Conservation (phyloP, 2,888 invertebrate genomes). For the Caenorhabditis parvicauda region DNA sequence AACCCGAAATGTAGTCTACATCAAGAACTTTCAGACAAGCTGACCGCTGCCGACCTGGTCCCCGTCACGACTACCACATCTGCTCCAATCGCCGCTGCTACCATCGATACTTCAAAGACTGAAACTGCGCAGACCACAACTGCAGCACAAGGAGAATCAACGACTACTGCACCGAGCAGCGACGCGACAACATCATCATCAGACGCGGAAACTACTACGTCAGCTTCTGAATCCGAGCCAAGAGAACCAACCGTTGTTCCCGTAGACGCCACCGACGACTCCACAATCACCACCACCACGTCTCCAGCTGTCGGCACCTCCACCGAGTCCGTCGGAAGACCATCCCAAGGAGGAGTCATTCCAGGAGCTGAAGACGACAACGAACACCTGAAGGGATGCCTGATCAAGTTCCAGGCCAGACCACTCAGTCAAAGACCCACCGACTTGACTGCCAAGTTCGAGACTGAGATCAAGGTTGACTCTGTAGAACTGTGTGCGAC, state of each 20-base stretch:
- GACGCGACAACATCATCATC: constrained; percentile 4
- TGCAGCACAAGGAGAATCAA: background rate
- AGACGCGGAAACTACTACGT: background rate
- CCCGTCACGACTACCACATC: constrained; percentile 11
- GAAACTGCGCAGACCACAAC: constrained; percentile 3
- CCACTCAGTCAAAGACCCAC: constrained; percentile 31
- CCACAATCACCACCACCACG: background rate
- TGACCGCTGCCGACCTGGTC: constrained; percentile 14
- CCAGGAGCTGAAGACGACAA: no score
- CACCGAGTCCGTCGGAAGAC: constrained; percentile 5
- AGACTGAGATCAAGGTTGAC: constrained; percentile 31
- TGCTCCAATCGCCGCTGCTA: background rate
- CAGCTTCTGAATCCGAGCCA: background rate
- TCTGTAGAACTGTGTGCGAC: constrained; percentile 50
- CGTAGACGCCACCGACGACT: background rate
- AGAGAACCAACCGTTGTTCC: constrained; percentile 1
- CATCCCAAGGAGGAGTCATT: no score
- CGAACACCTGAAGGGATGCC: constrained; percentile 29
- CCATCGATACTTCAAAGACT: constrained; percentile 7
- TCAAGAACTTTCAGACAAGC: no score
- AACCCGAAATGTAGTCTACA: background rate
- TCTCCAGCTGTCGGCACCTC: constrained; percentile 9
- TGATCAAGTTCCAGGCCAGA: constrained; percentile 51
- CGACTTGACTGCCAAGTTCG: constrained; percentile 43
- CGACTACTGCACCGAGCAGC: background rate